A percentile compares a stretch with the other conserved stretches of the same genome.
phyloP scores from a whole-genome alignment of 2,797 vertebrate species.

The Paguma larvata region DNA sequence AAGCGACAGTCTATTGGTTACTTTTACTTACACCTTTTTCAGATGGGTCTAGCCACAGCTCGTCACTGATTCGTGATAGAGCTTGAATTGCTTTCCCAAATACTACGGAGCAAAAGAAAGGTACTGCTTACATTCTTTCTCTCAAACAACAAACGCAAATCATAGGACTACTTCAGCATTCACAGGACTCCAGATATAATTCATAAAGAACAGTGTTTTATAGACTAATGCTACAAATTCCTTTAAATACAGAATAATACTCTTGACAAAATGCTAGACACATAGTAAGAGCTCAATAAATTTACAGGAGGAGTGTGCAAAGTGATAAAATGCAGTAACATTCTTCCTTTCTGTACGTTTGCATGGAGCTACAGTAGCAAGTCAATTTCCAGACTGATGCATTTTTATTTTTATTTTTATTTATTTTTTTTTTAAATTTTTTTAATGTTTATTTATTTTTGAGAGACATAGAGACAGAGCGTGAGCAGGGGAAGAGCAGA shows the following conservation, averaged over 20 bases:
- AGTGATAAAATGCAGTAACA: constrained; percentile 38
- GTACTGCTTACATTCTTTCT: background rate
- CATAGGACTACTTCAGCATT: background rate
- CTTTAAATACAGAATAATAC: constrained; percentile 3
- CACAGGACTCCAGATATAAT: background rate
- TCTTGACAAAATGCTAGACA: constrained; percentile 29
- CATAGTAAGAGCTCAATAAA: background rate
- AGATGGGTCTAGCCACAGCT: constrained; percentile 95
- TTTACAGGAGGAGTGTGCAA: background rate
- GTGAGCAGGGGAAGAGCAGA: too few species aligned
- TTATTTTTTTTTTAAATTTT: too few species aligned
- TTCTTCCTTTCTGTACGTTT: background rate
- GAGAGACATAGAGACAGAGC: too few species aligned
- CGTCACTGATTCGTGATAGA: constrained; percentile 93
- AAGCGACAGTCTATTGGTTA: background rate
- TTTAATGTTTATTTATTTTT: too few species aligned
- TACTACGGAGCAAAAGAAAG: constrained; percentile 85
- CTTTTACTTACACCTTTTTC: constrained; percentile 93
- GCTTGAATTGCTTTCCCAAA: constrained; percentile 96
- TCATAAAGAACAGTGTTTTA: constrained; percentile 28
- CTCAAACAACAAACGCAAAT: constrained; percentile 50
- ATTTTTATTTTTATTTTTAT: too few species aligned
- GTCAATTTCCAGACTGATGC: background rate
- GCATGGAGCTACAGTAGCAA: background rate
- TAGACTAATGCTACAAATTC: background rate